Percentiles rank a stretch among this genome's conserved stretches.
phyloP scores from a whole-genome alignment of 2,888 invertebrate species.

The Cynaeus angustus region DNA sequence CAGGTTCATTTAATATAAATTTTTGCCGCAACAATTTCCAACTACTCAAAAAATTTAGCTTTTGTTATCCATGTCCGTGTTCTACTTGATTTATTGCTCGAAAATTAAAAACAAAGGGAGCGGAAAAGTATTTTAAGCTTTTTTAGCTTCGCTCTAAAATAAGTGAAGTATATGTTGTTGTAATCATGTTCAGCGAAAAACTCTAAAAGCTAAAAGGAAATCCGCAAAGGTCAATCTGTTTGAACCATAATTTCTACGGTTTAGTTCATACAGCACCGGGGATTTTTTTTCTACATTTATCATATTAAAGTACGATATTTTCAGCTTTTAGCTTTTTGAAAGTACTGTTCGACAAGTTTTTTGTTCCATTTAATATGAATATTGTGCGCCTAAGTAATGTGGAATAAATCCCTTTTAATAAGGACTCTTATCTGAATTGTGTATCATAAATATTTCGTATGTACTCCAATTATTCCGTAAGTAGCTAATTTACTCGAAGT shows the following conservation, averaged over 20 bases:
- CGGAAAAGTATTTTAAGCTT: slow-evolving; percentile 47
- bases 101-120: slow-evolving; percentile 44
- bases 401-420: slow-evolving; percentile 1
- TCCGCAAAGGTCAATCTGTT: slow-evolving; percentile 17
- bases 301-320: neutral
- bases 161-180: slow-evolving; percentile 34
- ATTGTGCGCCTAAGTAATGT: no score
- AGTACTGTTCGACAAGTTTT: no score
- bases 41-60: slow-evolving; percentile 8
- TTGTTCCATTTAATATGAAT: no score
- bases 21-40: neutral
- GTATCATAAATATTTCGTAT: slow-evolving; percentile 13
- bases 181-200: slow-evolving; percentile 36
- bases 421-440: neutral
- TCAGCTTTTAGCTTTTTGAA: neutral
- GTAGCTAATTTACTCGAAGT: slow-evolving; percentile 7
- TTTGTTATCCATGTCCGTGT: slow-evolving; percentile 15
- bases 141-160: slow-evolving; percentile 35
- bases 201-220: slow-evolving; percentile 27
- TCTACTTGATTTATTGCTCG: slow-evolving; percentile 48
- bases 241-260: neutral
- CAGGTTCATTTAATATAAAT: slow-evolving; percentile 24
- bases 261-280: neutral
- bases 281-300: neutral
- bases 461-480: slow-evolving; percentile 28